Percentiles rank a stretch among this genome's conserved stretches.
phyloP scores from a whole-genome alignment of 2,113 vertebrate species.

The Mirza zaza region DNA sequence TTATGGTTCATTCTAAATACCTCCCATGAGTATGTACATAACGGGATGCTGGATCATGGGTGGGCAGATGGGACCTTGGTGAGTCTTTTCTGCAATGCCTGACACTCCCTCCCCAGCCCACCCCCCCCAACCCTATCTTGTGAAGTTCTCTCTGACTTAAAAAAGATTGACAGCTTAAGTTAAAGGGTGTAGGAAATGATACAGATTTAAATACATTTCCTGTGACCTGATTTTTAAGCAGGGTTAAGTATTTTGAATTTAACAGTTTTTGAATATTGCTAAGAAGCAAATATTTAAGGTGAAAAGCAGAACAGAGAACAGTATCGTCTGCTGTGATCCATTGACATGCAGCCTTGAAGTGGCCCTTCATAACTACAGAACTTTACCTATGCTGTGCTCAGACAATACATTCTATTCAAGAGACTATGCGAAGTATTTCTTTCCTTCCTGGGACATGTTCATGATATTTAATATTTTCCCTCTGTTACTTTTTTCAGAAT shows the following conservation, averaged over 20 bases:
- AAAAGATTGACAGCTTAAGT: not conserved
- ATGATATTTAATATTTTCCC: not conserved
- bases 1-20: not conserved
- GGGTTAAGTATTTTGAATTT: not conserved
- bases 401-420: not conserved
- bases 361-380: not conserved
- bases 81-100: not conserved
- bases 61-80: not conserved
- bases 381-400: not conserved
- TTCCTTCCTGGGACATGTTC: not conserved
- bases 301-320: not conserved
- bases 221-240: not conserved
- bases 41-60: not conserved
- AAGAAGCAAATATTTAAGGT: not conserved
- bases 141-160: not conserved
- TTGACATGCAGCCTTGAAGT: not conserved
- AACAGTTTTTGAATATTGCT: not conserved
- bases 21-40: not conserved
- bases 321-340: not conserved
- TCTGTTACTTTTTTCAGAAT: not conserved
- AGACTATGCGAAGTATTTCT: not conserved
- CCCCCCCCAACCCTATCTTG: not conserved
- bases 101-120: not conserved
- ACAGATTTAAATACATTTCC: not conserved
- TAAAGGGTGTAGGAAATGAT: not conserved